Conservation (phyloP, 2,113 vertebrate species). For the Nesoenas mayeri region DNA sequence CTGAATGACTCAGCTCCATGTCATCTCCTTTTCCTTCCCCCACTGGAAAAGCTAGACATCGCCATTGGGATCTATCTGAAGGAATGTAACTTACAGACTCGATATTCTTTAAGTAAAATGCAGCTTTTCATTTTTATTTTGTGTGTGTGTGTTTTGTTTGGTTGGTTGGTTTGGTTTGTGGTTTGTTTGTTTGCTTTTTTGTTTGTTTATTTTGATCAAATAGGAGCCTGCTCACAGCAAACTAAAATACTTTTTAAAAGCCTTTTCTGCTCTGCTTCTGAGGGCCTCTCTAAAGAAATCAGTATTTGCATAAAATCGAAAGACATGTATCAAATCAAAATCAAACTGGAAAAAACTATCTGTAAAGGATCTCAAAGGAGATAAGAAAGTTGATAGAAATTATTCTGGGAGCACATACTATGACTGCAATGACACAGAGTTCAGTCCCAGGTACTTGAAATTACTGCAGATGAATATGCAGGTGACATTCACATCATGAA, state of each 20-base stretch:
- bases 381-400: background rate
- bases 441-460: background rate
- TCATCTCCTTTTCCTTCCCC: background rate
- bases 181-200: too few species aligned
- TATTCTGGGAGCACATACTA: background rate
- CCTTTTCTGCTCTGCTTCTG: background rate
- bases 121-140: background rate
- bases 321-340: background rate
- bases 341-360: background rate
- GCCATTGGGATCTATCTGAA: background rate
- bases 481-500: background rate
- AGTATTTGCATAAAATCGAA: background rate
- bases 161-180: rapidly evolving
- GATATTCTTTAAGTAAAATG: background rate
- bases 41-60: background rate
- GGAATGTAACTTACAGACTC: background rate
- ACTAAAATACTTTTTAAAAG: background rate
- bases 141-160: too few species aligned
- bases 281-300: background rate
- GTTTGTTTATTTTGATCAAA: background rate
- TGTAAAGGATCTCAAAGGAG: background rate
- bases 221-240: background rate
- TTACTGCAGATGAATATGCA: background rate
- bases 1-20: background rate
- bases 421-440: background rate